Conservation (phyloP, 2,888 invertebrate species). For the Mythimna impura region DNA sequence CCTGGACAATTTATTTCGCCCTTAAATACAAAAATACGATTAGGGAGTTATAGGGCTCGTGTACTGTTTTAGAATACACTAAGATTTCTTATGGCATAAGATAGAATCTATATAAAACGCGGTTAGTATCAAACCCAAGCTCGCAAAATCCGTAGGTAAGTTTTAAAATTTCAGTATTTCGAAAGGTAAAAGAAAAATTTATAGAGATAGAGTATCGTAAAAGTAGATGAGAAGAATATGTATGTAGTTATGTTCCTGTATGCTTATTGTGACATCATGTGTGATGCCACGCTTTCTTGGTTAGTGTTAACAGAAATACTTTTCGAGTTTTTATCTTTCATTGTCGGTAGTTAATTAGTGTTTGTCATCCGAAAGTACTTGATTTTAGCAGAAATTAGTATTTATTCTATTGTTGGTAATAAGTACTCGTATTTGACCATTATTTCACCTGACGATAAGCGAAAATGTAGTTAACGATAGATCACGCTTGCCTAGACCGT, state of each 20-base stretch:
- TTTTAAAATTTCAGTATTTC: not conserved
- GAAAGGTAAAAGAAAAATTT: no score
- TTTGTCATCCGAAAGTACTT: not conserved
- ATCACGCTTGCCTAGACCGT: no score
- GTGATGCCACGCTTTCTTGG: no score
- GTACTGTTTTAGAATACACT: not conserved
- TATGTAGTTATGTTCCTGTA: no score
- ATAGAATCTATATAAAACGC: not conserved
- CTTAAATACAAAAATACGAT: not conserved
- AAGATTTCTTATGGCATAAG: not conserved
- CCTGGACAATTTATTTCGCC: no score
- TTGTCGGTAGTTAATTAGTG: not conserved
- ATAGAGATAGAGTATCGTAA: not conserved
- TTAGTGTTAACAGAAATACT: not conserved
- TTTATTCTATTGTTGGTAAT: no score
- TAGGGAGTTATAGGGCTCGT: not conserved
- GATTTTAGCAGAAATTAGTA: not conserved
- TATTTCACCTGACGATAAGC: no score
- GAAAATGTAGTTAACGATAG: no score
- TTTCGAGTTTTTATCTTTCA: not conserved
- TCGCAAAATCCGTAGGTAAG: not conserved
- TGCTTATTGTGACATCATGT: not conserved
- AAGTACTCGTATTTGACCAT: no score
- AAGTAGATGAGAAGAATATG: not conserved
- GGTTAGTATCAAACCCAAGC: not conserved